Base-by-base conservation (phyloP, 2,113 vertebrate genomes). In the Geococcyx californianus region DNA sequence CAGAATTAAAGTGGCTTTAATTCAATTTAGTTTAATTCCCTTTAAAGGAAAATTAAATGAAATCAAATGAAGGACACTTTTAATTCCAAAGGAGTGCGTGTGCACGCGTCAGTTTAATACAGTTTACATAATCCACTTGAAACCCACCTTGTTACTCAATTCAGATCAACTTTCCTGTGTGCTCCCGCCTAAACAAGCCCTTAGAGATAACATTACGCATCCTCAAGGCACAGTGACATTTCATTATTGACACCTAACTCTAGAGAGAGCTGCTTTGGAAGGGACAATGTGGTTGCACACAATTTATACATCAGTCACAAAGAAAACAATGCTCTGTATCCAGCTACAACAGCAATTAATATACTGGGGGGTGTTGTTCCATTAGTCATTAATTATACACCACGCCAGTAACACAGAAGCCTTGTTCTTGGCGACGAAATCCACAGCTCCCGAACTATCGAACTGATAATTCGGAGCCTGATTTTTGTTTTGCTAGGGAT, bases 371-470 rank as follows among this genome's bases (percentile, higher is more conserved):
- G 76, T 94, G 83, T 89, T 93, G 58, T 90, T 94, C 94, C 86
- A 90, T 96, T 95, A 94, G 94, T 96, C 82, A 89, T 87, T 87
- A 93, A 97, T 97, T 93, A 91, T 75, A 94, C 76, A 89, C 55
- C 55, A 64, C 73, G 87, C 91, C 75, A 63, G 56, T 63, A 40
- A 86, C 3, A 93, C 26, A 90, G 73, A 92, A 90, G 68, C 83
- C 73, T 90, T 84, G 76, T 72, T 97, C 89, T 88, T 95, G 76
- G 84, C 86, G 81, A 75, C 89, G 76, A 67, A 94, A 55, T n/a
- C 33, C 15, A 7, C 63, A 55, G 73, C 76, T 90, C 51, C 72
- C 75, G 66, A 92, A 70, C 56, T 86, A 78, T 5, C 68, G 68
- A 90, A 63, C 8, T 84, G 73, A 44, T 75, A 93, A 84, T 47